Evolutionary conservation across 2,113 vertebrate species (phyloP).

Genomic region (Pimephales promelas): DNA sequence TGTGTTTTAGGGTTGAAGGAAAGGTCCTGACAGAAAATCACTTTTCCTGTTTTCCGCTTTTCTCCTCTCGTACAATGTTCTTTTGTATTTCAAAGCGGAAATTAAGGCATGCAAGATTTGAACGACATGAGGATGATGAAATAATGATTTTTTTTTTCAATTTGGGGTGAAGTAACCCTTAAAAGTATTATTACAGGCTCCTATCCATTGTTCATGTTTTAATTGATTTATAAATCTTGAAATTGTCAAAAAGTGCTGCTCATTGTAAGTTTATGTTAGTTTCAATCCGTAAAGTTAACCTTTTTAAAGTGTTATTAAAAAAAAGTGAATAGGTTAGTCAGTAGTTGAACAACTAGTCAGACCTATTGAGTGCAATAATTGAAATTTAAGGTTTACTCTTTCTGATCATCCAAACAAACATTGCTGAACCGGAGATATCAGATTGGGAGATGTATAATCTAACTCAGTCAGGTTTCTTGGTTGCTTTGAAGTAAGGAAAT

Average conservation of each 20-base stretch:
- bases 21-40: too few species aligned
- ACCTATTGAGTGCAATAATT: background rate
- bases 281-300: background rate
- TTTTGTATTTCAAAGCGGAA: too few species aligned
- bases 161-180: background rate
- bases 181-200: background rate
- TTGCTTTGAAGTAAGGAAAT: conserved; percentile 67
- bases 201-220: background rate
- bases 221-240: background rate
- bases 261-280: background rate
- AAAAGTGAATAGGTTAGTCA: too few species aligned
- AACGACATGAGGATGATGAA: too few species aligned
- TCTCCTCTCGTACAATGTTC: too few species aligned
- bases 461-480: conserved; percentile 37
- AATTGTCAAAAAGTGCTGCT: background rate
- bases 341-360: too few species aligned
- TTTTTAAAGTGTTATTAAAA: background rate
- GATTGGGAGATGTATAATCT: conserved; percentile 42
- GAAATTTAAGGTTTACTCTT: background rate
- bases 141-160: too few species aligned
- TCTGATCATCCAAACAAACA: conserved; percentile 1
- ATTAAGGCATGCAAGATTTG: too few species aligned
- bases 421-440: background rate
- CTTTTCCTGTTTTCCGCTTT: too few species aligned
- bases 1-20: too few species aligned